Percentiles rank a stretch among this genome's conserved stretches.
These are phyloP conservation scores for Adineta ricciae DNA, from an alignment of 2,888 invertebrate species.

Conservation along the genomic window DNA sequence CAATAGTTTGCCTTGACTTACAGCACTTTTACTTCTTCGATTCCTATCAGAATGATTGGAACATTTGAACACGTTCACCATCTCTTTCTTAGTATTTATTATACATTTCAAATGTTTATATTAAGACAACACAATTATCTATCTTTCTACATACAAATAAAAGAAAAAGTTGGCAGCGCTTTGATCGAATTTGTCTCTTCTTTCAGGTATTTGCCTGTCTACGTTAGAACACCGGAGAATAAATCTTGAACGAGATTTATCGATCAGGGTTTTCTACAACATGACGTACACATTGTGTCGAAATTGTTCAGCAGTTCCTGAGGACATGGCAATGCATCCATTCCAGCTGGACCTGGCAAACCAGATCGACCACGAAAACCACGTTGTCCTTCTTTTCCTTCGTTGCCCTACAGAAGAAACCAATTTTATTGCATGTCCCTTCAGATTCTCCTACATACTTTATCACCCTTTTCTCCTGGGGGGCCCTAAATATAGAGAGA, in stretches of 20 bases:
- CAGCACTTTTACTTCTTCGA: no score
- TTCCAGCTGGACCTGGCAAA: constrained; percentile 1
- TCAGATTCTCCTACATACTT: neutral
- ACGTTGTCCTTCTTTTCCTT: neutral
- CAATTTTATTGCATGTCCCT: neutral
- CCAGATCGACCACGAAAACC: neutral
- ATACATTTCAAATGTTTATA: no score
- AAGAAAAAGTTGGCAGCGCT: no score
- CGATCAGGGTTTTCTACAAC: neutral
- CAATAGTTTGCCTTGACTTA: neutral
- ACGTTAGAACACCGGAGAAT: neutral
- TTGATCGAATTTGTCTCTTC: neutral
- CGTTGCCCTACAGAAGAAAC: neutral
- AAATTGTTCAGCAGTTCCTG: neutral
- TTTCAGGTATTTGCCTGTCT: neutral
- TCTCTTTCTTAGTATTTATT: no score
- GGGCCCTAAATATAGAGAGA: neutral
- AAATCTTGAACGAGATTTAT: neutral
- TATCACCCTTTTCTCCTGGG: neutral
- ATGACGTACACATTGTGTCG: neutral
- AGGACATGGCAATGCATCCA: constrained; percentile 18
- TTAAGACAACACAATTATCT: no score
- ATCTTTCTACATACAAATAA: no score
- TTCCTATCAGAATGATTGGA: no score
- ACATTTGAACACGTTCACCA: no score